Evolutionary conservation across 2,113 vertebrate genomes (phyloP), one percentile per base, ranked within the genome.

Genomic region (Laticauda colubrina): DNA sequence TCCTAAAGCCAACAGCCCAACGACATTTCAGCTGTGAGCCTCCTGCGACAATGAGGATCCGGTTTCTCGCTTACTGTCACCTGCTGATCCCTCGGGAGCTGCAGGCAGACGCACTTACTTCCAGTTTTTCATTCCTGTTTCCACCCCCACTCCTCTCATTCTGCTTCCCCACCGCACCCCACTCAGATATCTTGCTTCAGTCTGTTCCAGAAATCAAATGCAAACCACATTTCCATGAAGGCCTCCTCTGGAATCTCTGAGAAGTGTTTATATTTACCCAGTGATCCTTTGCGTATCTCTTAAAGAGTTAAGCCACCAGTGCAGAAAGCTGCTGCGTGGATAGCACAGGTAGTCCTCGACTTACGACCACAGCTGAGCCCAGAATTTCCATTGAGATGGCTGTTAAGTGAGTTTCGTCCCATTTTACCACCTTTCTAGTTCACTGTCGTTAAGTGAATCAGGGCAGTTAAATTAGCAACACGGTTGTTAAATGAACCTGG

Each of bases 41-140:
- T 92, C 18, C 0, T 23, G 43, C 34, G 18, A 89, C 85, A 56
- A 92, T 3, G 26, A 29, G 64, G 39, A 57, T 89, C 4, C 7
- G 18, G 23, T 92, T 89, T 85, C 92, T 39, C 9, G 20, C 51
- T 1, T 85, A 81, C 57, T 89, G 92, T 92, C 87, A 57, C 69
- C 92, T 85, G 53, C 64, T 18, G 51, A 15, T 89, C 54, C 21
- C 91, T 15, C n/a, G 24, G 21, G 39, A 92, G 21, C 89, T 88
- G 26, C 24, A 21, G 0, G 20, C 21, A 34, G 88, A 15, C 24
- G 29, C 29, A 6, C 14, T 69, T 15, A 69, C 34, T 34, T 8
- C 53, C 64, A 4, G 21, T 57, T 48, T 45, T n/a, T n/a, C 23
- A n/a, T 23, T n/a, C 26, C 3, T 12, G 26, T 3, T 20, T 59